These are phyloP conservation scores for Channa striata DNA, from an alignment of 2,797 vertebrate genomes.

Conservation along the genomic window DNA sequence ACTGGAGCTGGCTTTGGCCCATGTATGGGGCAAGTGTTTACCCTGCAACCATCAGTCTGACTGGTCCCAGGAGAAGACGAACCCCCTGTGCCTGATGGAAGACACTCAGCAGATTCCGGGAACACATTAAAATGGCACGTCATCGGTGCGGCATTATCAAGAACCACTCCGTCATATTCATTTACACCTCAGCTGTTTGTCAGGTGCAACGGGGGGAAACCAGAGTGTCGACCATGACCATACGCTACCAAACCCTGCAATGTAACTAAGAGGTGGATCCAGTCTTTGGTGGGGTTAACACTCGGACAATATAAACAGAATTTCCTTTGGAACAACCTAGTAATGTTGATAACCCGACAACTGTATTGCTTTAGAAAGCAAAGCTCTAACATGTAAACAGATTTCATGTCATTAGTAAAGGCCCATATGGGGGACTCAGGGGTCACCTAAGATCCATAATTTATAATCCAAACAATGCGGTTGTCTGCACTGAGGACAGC, in stretches of 20 bases:
- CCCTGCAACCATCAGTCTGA: conserved; percentile 55
- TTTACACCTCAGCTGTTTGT: conserved; percentile 33
- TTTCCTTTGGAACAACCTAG: no score
- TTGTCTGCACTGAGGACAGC: no score
- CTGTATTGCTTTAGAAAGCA: no score
- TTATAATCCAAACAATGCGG: no score
- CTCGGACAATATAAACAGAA: not conserved
- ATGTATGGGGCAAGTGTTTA: conserved; percentile 70
- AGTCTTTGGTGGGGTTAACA: not conserved
- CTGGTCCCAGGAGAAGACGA: conserved; percentile 45
- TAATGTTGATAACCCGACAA: no score
- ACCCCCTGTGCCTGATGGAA: not conserved
- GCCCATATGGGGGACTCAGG: no score
- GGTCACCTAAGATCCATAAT: no score
- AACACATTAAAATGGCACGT: conserved; percentile 35
- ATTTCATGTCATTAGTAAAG: no score
- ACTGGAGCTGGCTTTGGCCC: conserved; percentile 52
- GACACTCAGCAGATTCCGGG: conserved; percentile 34
- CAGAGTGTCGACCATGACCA: not conserved
- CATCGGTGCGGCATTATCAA: conserved; percentile 32
- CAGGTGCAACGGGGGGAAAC: not conserved
- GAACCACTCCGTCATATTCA: conserved; percentile 16
- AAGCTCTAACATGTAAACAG: no score
- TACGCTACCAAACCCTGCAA: no score
- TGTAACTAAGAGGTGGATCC: no score